A percentile compares a stretch with the other conserved stretches of the same genome.
These are phyloP conservation scores for Hypomecis atomaria DNA, from an alignment of 2,888 invertebrate genomes.

Conservation along the genomic window DNA sequence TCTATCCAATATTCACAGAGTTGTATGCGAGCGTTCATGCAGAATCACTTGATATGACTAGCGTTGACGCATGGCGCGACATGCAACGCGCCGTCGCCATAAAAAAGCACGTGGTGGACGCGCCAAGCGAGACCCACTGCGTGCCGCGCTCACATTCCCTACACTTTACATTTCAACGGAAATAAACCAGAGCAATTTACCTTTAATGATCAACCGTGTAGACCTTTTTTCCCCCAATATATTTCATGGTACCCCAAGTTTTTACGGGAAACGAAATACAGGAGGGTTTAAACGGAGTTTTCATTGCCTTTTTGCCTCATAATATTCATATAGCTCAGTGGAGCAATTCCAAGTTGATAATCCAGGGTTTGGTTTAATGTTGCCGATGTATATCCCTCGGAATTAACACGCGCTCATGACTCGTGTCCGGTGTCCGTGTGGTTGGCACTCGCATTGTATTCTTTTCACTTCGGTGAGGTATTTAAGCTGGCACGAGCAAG, in stretches of 20 bases:
- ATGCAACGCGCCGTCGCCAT: too few species aligned
- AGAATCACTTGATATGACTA: too few species aligned
- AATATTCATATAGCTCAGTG: slow-evolving; percentile 75
- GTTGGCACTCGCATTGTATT: slow-evolving; percentile 60
- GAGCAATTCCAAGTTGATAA: slow-evolving; percentile 78
- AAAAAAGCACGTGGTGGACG: neutral
- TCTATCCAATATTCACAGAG: too few species aligned
- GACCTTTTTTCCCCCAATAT: slow-evolving; percentile 76
- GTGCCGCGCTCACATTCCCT: slow-evolving; percentile 64
- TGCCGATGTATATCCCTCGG: slow-evolving; percentile 67
- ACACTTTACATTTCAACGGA: slow-evolving; percentile 71
- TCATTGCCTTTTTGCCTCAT: slow-evolving; percentile 79
- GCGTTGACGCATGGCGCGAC: too few species aligned
- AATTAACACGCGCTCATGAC: slow-evolving; percentile 64
- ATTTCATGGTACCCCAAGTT: slow-evolving; percentile 75
- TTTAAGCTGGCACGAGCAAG: slow-evolving; percentile 39
- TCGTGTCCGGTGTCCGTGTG: slow-evolving; percentile 50
- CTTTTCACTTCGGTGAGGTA: slow-evolving; percentile 57
- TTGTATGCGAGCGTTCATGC: too few species aligned
- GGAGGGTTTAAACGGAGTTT: slow-evolving; percentile 73
- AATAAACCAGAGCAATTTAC: slow-evolving; percentile 78
- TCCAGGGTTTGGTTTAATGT: slow-evolving; percentile 75
- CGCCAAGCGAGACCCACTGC: slow-evolving; percentile 45
- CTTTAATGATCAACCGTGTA: slow-evolving; percentile 75
- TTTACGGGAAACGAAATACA: slow-evolving; percentile 77